Evolutionary conservation across 2,113 vertebrate species (phyloP), one percentile per base, ranked within the genome.

Genomic region (Bufo gargarizans): DNA sequence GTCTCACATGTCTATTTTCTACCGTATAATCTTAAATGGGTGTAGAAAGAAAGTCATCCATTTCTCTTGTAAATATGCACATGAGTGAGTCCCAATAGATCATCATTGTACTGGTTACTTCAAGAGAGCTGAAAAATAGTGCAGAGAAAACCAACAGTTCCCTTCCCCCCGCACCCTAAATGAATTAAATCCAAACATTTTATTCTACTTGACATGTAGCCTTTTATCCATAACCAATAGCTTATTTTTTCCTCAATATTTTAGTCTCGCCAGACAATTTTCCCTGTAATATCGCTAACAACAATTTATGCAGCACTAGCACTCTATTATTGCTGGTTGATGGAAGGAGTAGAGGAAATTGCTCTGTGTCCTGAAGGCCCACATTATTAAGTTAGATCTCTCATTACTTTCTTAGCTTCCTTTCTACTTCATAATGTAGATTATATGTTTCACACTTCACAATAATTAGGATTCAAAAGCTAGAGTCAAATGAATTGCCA

Each of bases 401-500:
- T 80, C 63, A 87, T 87, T 80, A 80, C 59, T 67, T 86, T 53
- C 45, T 3, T 1, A 69, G 76, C 33, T 58, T 86, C 77, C 63
- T 56, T 78, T 78, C 61, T 50, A 17, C 58, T 71, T 63, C 20
- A 22, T 58, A 71, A 87, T 56, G 55, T 4, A 80, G 85, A 86
- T 80, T 80, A 81, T 65, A 80, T 69, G 50, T 12, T 17, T 20
- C 63, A 47, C 63, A 80, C 77, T 86, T 86, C 61, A 79, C 63
- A 80, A 81, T 80, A 80, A 87, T 87, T 87, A 87, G 49, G 63
- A 87, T 87, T 80, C 86, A 58, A 43, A 87, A 63, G 45, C 22
- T 80, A 86, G 61, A 79, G 85, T 79, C 77, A 87, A 87, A 80
- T 71, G 63, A 80, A 80, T 80, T 87, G 61, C 85, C 45, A 78